Conservation (phyloP, 2,797 vertebrate species). For the Mastacembelus armatus region DNA sequence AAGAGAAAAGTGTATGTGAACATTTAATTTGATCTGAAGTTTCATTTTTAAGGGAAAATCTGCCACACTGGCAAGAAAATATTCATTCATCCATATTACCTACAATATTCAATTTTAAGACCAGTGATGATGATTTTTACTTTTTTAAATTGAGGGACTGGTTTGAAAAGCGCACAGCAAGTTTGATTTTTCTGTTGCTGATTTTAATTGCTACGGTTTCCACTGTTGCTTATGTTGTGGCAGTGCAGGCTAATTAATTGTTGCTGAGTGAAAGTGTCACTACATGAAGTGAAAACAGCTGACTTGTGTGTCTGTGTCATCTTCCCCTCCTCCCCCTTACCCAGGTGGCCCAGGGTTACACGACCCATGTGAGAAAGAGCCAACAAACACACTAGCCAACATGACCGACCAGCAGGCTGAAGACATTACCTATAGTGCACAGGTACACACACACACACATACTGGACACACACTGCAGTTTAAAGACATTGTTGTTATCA, state of each 20-base stretch:
- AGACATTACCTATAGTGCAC: constrained; percentile 94
- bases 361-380: constrained; percentile 97
- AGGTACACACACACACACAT: constrained; percentile 83
- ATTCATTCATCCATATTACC: constrained; percentile 15
- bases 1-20: background rate
- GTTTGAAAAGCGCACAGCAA: constrained; percentile 5
- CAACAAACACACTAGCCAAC: constrained; percentile 90
- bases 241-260: constrained; percentile 35
- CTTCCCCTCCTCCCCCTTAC: constrained; percentile 52
- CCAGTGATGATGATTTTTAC: background rate
- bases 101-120: background rate
- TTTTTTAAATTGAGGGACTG: constrained; percentile 2
- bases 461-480: constrained; percentile 41
- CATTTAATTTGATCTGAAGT: constrained; percentile 16
- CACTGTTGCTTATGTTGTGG: background rate
- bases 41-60: constrained; percentile 2
- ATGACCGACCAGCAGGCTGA: constrained; percentile 94
- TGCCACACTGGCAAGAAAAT: background rate
- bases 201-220: constrained; percentile 12
- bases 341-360: constrained; percentile 96
- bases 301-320: constrained; percentile 19
- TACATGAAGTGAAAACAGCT: constrained; percentile 22
- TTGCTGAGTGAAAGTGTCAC: constrained; percentile 10
- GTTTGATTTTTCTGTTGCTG: background rate
- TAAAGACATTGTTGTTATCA: constrained; percentile 53